Evolutionary conservation across 2,797 vertebrate genomes (phyloP).

Genomic region (Myotis myotis): DNA sequence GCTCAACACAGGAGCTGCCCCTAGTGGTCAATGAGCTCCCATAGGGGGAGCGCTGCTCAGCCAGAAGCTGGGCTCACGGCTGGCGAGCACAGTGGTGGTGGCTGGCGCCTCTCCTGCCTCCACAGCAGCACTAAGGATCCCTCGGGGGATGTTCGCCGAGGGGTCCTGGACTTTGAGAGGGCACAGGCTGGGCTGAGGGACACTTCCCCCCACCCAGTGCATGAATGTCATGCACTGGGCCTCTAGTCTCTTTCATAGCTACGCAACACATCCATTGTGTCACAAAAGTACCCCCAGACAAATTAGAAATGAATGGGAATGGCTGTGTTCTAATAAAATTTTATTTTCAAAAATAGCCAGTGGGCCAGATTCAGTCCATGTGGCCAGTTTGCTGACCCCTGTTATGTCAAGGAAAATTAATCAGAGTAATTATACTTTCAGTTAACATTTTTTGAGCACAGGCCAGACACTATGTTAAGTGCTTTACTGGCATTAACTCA

Average conservation of each 20-base stretch:
- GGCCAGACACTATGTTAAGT: not conserved
- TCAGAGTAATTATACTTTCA: not conserved
- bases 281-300: not conserved
- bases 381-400: not conserved
- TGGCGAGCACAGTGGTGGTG: no score
- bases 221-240: no score
- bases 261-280: not conserved
- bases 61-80: no score
- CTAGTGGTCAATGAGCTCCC: no score
- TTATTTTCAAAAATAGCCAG: slow-evolving; percentile 23
- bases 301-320: not conserved
- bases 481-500: not conserved
- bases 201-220: no score
- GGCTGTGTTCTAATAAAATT: not conserved
- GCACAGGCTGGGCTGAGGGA: no score
- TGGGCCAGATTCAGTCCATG: not conserved
- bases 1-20: no score
- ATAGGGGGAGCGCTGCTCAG: no score
- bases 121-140: no score
- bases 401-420: not conserved
- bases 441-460: not conserved
- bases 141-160: no score
- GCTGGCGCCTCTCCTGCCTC: no score
- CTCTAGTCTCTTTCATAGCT: not conserved
- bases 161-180: no score